These are phyloP conservation scores for Chauna torquata DNA, from an alignment of 2,113 vertebrate species.

Conservation along the genomic window DNA sequence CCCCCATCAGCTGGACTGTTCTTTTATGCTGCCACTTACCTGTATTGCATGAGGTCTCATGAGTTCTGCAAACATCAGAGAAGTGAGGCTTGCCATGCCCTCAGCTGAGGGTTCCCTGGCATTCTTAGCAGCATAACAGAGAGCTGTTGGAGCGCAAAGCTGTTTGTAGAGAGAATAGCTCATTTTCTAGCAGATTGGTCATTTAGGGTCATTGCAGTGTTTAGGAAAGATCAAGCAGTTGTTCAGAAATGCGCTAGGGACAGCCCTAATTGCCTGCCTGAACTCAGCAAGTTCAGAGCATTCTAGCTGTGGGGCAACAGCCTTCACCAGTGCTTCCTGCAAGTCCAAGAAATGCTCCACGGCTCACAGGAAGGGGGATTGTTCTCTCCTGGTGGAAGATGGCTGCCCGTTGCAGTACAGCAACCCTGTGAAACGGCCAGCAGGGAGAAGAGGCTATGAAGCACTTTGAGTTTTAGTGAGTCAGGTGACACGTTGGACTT, in stretches of 20 bases:
- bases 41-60: neutral
- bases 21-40: neutral
- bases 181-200: neutral
- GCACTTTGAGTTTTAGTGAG: neutral
- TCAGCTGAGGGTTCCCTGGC: neutral
- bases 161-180: neutral
- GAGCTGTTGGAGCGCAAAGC: neutral
- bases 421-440: neutral
- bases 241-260: neutral
- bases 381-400: neutral
- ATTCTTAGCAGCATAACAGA: neutral
- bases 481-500: neutral
- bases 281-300: neutral
- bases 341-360: neutral
- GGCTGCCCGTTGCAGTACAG: neutral
- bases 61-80: neutral
- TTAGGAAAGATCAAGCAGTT: neutral
- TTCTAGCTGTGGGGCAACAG: accelerated
- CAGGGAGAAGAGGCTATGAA: neutral
- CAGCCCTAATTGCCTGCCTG: neutral
- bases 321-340: neutral
- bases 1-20: neutral
- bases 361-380: neutral
- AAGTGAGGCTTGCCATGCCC: neutral
- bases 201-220: neutral